Base-by-base conservation (phyloP, 2,797 vertebrate genomes). In the Poeciliopsis presidionis region DNA sequence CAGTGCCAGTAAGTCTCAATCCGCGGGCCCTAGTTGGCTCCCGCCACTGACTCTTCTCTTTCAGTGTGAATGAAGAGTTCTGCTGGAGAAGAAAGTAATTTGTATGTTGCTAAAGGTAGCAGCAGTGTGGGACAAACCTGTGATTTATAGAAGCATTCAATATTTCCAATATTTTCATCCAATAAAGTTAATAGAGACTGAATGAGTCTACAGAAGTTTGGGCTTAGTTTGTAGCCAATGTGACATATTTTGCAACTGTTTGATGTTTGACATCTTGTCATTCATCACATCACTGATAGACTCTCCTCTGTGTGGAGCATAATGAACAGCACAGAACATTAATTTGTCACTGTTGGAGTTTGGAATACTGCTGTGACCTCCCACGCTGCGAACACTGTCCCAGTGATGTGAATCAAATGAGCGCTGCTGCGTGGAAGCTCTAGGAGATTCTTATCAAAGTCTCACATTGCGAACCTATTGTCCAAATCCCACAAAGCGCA, bases 1-100 rank as follows among this genome's bases (percentile, higher is more conserved):
- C 16, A 69, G 73, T 86, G 89, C 90, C 90, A 90, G 86, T 86
- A 90, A 90, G 86, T 84, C 86, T 88, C 89, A 90, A 89, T 88
- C 88, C 76, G 7, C 49, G 72, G 84, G 81, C 65, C 22, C 2
- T 2, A 30, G 81, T 74, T 28, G 73, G 72, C 22, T 55, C 73
- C 78, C 47, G 53, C 46, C 83, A 65, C 20, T 83, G 61, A n/a
- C 74, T 74, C 81, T 79, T 57, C 73, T 51, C 75, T 28, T 6
- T 72, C 41, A 1, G 0, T 49, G 9, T 72, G 53, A 76, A 61
- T 33, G 43, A 53, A 77, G 76, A 49, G 75, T 49, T 77, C 13
- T 73, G 28, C 22, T 5, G 33, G 30, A 53, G 47, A 47, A 33
- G 9, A 36, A 36, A 41, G 20, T 5, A 25, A 36, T 36, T 20